Evolutionary conservation across 2,113 vertebrate genomes (phyloP).

Genomic region (Brachionichthys hirsutus): DNA sequence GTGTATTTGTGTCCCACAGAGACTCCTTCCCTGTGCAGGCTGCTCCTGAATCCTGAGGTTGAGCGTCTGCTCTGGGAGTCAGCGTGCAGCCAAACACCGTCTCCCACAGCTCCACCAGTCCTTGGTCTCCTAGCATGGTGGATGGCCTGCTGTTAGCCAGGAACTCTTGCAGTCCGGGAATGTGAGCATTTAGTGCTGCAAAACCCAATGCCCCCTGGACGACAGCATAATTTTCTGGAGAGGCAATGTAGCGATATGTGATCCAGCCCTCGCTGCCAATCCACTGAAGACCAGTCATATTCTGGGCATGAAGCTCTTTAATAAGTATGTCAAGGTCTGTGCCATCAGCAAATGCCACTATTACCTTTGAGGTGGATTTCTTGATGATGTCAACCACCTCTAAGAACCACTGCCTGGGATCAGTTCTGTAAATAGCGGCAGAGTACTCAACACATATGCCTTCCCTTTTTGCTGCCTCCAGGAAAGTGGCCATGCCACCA

Average conservation of each 20-base stretch:
- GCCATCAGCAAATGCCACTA: constrained; percentile 78
- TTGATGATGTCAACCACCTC: constrained; percentile 75
- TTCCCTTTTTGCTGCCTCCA: constrained; percentile 71
- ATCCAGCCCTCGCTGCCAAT: constrained; percentile 82
- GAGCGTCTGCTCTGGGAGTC: constrained; percentile 22
- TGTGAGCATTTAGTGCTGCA: constrained; percentile 71
- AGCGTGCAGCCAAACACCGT: constrained; percentile 69
- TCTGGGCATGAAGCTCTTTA: constrained; percentile 75
- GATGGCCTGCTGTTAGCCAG: constrained; percentile 67
- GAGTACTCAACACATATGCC: constrained; percentile 78
- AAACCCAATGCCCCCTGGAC: constrained; percentile 77
- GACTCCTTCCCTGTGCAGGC: constrained; percentile 73
- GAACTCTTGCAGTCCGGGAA: constrained; percentile 76
- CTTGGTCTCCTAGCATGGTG: constrained; percentile 57
- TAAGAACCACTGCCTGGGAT: constrained; percentile 72
- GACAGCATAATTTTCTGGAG: constrained; percentile 69
- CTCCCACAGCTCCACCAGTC: constrained; percentile 78
- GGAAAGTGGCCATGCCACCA: constrained; percentile 73
- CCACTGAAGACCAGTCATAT: constrained; percentile 79
- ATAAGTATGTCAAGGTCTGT: constrained; percentile 78
- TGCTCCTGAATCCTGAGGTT: constrained; percentile 11
- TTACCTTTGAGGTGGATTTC: constrained; percentile 75
- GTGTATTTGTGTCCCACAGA: constrained; percentile 58
- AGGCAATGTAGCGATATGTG: constrained; percentile 75
- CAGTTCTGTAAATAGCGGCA: constrained; percentile 76